These are phyloP conservation scores for Zootermopsis nevadensis DNA, from an alignment of 2,888 invertebrate species.

Conservation along the genomic window DNA sequence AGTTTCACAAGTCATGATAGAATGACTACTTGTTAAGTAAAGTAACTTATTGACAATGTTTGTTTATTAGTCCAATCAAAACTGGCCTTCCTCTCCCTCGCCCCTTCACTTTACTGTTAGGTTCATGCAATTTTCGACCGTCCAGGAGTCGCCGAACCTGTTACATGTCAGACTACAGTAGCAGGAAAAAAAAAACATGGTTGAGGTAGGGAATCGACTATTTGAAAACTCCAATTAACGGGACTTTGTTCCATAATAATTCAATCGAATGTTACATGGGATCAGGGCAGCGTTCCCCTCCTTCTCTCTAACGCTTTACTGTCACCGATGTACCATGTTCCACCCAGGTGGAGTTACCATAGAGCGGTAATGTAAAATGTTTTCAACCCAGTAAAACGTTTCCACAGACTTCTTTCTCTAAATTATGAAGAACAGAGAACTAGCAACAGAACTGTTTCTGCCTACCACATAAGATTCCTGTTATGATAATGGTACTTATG, in stretches of 20 bases:
- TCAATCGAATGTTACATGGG: not conserved
- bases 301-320: not conserved
- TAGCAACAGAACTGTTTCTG: not conserved
- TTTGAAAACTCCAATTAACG: slow-evolving; percentile 11
- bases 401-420: not conserved
- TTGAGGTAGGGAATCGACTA: not conserved
- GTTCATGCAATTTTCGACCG: not conserved
- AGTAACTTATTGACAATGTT: not conserved
- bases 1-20: not conserved
- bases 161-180: not conserved
- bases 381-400: not conserved
- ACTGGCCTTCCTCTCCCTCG: not conserved
- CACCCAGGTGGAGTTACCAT: not conserved
- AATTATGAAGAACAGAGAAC: not conserved
- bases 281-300: not conserved
- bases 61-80: not conserved
- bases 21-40: not conserved
- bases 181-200: not conserved
- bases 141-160: not conserved
- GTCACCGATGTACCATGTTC: not conserved
- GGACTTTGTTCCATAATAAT: not conserved
- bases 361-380: not conserved
- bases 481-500: too few species aligned
- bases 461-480: too few species aligned
- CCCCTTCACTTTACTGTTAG: not conserved